phyloP scores from a whole-genome alignment of 2,888 invertebrate genomes.

The Drosophila macrospina region DNA sequence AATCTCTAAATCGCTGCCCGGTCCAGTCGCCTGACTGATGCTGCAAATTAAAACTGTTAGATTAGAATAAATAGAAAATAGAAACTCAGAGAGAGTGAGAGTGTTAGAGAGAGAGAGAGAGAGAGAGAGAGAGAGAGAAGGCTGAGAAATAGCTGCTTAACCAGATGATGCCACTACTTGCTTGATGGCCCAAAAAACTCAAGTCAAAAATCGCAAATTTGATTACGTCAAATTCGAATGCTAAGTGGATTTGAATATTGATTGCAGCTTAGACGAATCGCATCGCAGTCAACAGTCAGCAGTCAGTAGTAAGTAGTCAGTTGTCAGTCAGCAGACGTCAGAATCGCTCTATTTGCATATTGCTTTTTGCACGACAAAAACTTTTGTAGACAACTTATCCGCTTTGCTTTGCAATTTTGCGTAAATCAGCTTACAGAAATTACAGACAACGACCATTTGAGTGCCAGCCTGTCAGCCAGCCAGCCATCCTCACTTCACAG shows the following conservation, averaged over 20 bases:
- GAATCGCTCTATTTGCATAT: slow-evolving; percentile 76
- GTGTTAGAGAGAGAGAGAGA: no score
- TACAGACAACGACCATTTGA: slow-evolving; percentile 55
- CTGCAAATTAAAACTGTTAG: slow-evolving; percentile 75
- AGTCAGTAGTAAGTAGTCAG: slow-evolving; percentile 3
- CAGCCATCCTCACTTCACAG: no score
- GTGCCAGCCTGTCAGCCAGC: slow-evolving; percentile 11
- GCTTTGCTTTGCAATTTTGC: slow-evolving; percentile 72
- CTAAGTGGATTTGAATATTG: slow-evolving; percentile 81
- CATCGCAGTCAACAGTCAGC: slow-evolving; percentile 3
- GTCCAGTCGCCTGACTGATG: slow-evolving; percentile 57
- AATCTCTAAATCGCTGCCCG: slow-evolving; percentile 31
- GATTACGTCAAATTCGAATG: slow-evolving; percentile 74
- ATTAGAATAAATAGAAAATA: slow-evolving; percentile 75
- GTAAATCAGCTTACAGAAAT: slow-evolving; percentile 79
- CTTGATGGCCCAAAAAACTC: slow-evolving; percentile 1
- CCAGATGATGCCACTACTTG: slow-evolving; percentile 19
- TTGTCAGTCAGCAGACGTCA: slow-evolving; percentile 27
- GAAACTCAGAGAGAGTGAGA: slow-evolving; percentile 21
- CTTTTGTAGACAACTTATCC: slow-evolving; percentile 73
- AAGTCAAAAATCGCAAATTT: slow-evolving; percentile 74
- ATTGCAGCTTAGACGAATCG: slow-evolving; percentile 71
- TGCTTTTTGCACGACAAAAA: slow-evolving; percentile 68
- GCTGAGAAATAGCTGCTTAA: slow-evolving; percentile 26
- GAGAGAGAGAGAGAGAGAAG: neutral